A percentile compares a stretch with the other conserved stretches of the same genome.
Conservation (phyloP, 2,888 invertebrate genomes). For the Drosophila anomalata region DNA sequence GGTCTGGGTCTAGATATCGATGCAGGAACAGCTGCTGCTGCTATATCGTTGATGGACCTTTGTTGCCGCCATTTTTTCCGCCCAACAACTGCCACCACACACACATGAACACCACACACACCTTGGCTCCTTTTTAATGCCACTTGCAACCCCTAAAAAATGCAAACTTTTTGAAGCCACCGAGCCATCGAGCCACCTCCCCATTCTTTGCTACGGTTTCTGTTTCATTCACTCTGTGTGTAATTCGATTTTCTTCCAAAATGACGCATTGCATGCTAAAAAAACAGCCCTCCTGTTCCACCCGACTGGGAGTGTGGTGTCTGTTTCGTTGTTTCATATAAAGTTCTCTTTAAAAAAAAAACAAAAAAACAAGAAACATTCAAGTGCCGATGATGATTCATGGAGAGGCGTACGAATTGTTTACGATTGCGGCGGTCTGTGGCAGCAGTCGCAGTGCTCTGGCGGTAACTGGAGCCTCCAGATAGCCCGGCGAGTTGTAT, state of each 20-base stretch:
- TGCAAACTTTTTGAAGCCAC: conserved; percentile 51
- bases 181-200: not conserved
- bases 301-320: conserved; percentile 13
- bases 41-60: conserved; percentile 3
- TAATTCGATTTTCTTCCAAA: conserved; percentile 74
- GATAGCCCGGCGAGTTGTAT: not conserved
- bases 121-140: conserved; percentile 9
- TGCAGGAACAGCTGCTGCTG: conserved; percentile 30
- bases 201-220: conserved; percentile 68
- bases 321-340: conserved; percentile 56
- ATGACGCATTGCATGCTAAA: conserved; percentile 64
- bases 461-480: conserved; percentile 18
- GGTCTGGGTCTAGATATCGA: conserved; percentile 2
- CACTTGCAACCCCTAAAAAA: conserved; percentile 65
- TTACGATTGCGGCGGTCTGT: conserved; percentile 16
- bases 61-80: conserved; percentile 47
- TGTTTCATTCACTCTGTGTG: conserved; percentile 69
- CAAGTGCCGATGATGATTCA: conserved; percentile 37
- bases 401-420: conserved; percentile 23
- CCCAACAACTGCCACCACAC: conserved; percentile 9
- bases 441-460: conserved; percentile 13
- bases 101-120: conserved; percentile 15
- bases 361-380: conserved; percentile 14
- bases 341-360: conserved; percentile 51
- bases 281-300: conserved; percentile 13